Evolutionary conservation across 2,797 vertebrate species (phyloP).

Genomic region (Neopelma chrysocephalum): DNA sequence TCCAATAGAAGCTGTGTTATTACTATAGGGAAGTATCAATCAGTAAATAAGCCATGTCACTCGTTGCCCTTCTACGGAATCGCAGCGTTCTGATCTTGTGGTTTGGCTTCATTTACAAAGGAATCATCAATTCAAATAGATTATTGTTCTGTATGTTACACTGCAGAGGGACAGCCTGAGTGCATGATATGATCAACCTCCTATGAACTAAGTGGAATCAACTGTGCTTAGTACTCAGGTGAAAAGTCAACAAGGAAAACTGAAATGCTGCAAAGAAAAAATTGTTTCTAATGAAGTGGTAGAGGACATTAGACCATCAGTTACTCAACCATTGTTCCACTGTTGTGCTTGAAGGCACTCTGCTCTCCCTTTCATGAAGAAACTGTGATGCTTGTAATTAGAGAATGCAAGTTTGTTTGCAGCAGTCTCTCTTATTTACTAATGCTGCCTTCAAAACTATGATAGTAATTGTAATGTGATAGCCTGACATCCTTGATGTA

Average conservation of each 20-base stretch:
- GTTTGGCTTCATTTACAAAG: conserved; percentile 55
- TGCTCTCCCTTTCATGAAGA: not conserved
- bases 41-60: conserved; percentile 50
- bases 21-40: conserved; percentile 40
- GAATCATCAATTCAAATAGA: not conserved
- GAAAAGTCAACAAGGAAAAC: not conserved
- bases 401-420: not conserved
- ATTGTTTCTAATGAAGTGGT: not conserved
- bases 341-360: not conserved
- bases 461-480: not conserved
- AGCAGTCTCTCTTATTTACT: not conserved
- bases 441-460: not conserved
- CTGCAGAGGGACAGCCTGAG: not conserved
- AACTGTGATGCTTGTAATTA: not conserved
- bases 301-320: not conserved
- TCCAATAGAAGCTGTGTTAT: conserved; percentile 26
- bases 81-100: conserved; percentile 41
- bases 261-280: not conserved
- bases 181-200: not conserved
- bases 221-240: not conserved
- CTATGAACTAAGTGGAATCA: not conserved
- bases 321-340: not conserved
- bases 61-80: conserved; percentile 3
- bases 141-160: not conserved
- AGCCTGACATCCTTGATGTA: not conserved